A percentile compares a stretch with the other conserved stretches of the same genome.
Conservation (phyloP, 2,888 invertebrate genomes). For the Leucania comma region DNA sequence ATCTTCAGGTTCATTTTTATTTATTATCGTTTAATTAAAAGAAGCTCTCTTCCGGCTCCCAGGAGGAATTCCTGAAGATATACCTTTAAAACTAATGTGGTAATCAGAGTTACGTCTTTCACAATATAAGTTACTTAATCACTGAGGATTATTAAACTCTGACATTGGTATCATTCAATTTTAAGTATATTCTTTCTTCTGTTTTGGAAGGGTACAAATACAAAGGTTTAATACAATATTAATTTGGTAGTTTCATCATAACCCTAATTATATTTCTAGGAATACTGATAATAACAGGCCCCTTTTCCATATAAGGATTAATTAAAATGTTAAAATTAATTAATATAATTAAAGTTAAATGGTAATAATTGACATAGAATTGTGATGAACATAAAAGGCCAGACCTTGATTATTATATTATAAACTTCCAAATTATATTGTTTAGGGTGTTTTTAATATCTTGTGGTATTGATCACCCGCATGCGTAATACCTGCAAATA, state of each 20-base stretch:
- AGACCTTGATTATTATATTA: no score
- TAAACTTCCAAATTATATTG: neutral
- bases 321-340: no score
- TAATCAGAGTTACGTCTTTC: constrained; percentile 33
- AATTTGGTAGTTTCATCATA: neutral
- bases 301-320: neutral
- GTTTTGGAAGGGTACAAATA: neutral
- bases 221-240: constrained; percentile 6
- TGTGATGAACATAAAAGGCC: no score
- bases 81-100: constrained; percentile 40
- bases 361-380: no score
- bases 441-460: neutral
- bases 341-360: no score
- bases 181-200: neutral
- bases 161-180: constrained; percentile 9
- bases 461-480: no score
- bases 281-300: neutral
- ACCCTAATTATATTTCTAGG: neutral
- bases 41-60: constrained; percentile 37
- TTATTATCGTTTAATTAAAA: constrained; percentile 60
- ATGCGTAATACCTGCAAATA: no score
- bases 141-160: constrained; percentile 8
- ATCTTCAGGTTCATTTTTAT: constrained; percentile 7
- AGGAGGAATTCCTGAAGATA: constrained; percentile 41
- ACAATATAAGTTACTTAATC: constrained; percentile 36